These are phyloP conservation scores for Caenorhabditis briggsae DNA, from an alignment of 1,140 invertebrate genomes.

Conservation along the genomic window DNA sequence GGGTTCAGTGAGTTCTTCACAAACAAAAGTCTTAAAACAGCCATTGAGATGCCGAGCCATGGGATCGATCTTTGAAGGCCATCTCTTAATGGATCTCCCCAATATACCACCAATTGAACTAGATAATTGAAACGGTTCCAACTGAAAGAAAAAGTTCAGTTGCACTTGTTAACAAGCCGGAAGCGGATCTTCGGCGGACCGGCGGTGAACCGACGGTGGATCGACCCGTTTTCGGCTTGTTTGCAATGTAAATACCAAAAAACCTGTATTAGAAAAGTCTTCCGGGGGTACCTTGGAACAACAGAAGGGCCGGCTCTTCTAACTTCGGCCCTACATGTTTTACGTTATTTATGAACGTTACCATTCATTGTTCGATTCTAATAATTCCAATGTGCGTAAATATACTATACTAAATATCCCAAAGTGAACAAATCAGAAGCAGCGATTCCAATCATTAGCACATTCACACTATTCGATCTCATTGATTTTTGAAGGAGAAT, in stretches of 20 bases:
- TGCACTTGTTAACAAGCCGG: too few relatives aligned
- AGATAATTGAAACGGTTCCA: background rate
- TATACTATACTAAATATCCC: background rate
- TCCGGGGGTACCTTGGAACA: too few relatives aligned
- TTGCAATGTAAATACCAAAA: too few relatives aligned
- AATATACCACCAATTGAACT: background rate
- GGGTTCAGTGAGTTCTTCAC: background rate
- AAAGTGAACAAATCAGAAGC: background rate
- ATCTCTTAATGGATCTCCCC: background rate
- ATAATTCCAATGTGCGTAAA: background rate
- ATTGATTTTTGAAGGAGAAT: background rate
- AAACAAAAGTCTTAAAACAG: background rate
- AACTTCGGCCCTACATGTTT: too few relatives aligned
- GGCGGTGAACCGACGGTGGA: too few relatives aligned
- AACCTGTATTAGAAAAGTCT: too few relatives aligned
- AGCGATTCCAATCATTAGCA: conserved; percentile 11
- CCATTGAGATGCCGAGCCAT: background rate
- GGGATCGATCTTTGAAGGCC: background rate
- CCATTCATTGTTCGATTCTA: background rate
- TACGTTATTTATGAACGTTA: background rate
- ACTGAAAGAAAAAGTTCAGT: background rate
- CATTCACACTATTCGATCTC: background rate
- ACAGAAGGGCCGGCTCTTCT: background rate
- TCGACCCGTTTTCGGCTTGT: too few relatives aligned
- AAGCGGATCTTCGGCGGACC: too few relatives aligned